phyloP scores from a whole-genome alignment of 2,113 vertebrate genomes.

The Excalfactoria chinensis region DNA sequence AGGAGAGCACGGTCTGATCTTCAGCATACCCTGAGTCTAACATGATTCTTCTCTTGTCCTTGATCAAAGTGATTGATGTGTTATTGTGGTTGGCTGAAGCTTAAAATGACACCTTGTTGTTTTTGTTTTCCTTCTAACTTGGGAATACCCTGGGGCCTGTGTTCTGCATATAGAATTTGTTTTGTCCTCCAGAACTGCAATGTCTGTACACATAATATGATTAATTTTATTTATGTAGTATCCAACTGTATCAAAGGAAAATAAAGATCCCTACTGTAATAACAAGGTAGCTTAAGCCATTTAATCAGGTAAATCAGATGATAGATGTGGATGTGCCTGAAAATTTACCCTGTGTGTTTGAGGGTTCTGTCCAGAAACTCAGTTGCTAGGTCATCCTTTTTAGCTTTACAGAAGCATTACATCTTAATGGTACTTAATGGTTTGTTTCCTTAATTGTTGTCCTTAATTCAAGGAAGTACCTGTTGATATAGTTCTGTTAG shows the following conservation, averaged over 20 bases:
- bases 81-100: neutral
- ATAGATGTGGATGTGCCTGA: neutral
- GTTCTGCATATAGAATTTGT: neutral
- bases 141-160: neutral
- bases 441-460: too few species aligned
- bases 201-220: neutral
- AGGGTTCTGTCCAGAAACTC: neutral
- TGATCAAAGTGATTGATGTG: neutral
- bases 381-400: neutral
- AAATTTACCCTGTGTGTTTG: neutral
- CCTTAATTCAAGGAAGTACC: neutral
- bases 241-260: neutral
- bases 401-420: neutral
- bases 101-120: neutral
- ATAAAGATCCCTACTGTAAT: neutral
- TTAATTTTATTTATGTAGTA: conserved; percentile 10
- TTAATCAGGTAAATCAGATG: neutral
- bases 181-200: neutral
- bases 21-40: neutral
- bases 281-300: neutral
- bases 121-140: neutral
- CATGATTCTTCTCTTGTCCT: neutral
- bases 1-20: neutral
- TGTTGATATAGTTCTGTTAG: neutral
- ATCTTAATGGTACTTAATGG: neutral